Base-by-base conservation (phyloP, 2,888 invertebrate genomes). In the Polylopha cassiicola region DNA sequence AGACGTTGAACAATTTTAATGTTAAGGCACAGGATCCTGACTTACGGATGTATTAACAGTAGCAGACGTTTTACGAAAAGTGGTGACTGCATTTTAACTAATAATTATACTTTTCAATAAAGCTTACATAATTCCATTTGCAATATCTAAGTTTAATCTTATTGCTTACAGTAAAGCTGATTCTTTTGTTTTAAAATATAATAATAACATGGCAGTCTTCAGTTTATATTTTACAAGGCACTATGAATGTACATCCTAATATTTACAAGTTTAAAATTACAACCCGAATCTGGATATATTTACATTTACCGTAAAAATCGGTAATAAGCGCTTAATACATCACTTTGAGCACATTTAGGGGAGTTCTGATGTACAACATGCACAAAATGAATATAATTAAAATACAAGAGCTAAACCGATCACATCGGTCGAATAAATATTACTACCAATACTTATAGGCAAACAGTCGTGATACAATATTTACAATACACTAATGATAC, bases 281-380 rank as follows among this genome's bases (percentile, higher is more conserved):
- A 72, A 74, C 77, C 79, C 76, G 76, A 80, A 69, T 69, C 65
- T 69, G 71, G 61, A 69, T 50, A 59, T 81, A 84, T 85, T 56
- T 84, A 84, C 82, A 84, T 62, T 72, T 85, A 84, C 84, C 84
- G 80, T 67, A 82, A 81, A 65, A 84, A 84, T 82, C 80, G 84
- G 84, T 82, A 84, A 76, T 75, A 80, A 81, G 80, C 81, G 75
- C 79, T 81, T 84, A 84, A 54, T 54, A 66, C 61, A 78, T 76
- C 84, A 84, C 74, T 84, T 80, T 80, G 84, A 78, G 82, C 84
- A 84, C 67, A 76, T 73, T 58, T 65, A 67, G 58, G 65, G 42
- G 46, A 47, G 26, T 18, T 29, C 11, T 33, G 30, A 69, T 65
- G 65, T 65, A 54, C 62, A 63, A 73, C 67, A 81, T 80, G 82